These are phyloP conservation scores for Sisor rabdophorus DNA, from an alignment of 2,113 vertebrate species.

Conservation along the genomic window DNA sequence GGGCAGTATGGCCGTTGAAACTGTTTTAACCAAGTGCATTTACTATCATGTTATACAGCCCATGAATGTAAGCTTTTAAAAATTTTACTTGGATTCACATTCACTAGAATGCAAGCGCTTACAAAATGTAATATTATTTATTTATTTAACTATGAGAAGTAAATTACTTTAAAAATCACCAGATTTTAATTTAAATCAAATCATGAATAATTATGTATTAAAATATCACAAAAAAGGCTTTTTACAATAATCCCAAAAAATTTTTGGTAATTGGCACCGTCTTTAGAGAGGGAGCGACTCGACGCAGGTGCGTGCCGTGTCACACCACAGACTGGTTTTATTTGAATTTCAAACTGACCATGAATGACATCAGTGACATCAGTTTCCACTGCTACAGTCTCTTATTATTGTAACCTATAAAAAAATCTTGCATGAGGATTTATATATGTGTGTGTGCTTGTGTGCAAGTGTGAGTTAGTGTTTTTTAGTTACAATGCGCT, in stretches of 20 bases:
- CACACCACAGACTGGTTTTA: neutral
- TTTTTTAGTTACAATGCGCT: conserved; percentile 42
- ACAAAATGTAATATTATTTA: neutral
- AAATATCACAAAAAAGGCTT: neutral
- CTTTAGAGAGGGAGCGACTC: too few relatives aligned
- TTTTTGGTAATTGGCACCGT: too few relatives aligned
- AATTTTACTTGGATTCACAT: neutral
- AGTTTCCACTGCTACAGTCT: neutral
- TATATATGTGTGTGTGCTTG: neutral
- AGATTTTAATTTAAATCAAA: too few relatives aligned
- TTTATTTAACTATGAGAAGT: neutral
- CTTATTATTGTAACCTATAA: neutral
- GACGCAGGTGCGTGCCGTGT: too few relatives aligned
- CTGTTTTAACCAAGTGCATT: neutral
- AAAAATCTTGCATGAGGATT: neutral
- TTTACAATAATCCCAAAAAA: too few relatives aligned
- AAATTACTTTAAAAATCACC: neutral
- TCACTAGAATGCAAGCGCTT: neutral
- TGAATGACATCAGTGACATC: neutral
- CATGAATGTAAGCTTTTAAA: too few relatives aligned
- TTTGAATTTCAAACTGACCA: neutral
- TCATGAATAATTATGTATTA: neutral
- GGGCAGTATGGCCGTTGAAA: conserved; percentile 3
- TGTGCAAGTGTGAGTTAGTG: neutral
- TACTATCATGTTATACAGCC: neutral